A percentile compares a stretch with the other conserved stretches of the same genome.
Conservation (phyloP, 1,140 invertebrate species). For the Euura saliciscinereae region DNA sequence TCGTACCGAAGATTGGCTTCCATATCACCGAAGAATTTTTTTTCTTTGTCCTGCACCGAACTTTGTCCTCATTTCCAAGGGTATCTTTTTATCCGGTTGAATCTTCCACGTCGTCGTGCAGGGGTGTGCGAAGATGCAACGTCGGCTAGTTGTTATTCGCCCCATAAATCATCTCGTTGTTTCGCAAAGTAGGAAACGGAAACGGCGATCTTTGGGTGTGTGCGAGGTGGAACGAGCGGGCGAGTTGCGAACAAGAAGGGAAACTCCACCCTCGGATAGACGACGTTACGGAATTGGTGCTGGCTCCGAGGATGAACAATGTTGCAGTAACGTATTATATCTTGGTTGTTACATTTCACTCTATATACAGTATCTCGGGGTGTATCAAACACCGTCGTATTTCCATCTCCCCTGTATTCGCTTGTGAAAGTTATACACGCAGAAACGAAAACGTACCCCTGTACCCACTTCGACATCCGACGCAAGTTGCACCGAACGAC, state of each 20-base stretch:
- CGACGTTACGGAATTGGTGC: background rate
- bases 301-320: background rate
- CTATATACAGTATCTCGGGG: too few relatives aligned
- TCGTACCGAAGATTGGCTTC: background rate
- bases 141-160: background rate
- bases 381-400: too few relatives aligned
- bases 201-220: background rate
- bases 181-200: background rate
- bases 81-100: constrained; percentile 5
- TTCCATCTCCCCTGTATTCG: background rate
- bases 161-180: background rate
- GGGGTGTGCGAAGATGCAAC: background rate
- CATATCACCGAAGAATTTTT: background rate
- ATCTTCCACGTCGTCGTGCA: background rate
- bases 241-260: background rate
- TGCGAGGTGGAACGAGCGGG: too few relatives aligned
- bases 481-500: background rate
- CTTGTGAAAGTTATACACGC: background rate
- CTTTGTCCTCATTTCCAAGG: background rate
- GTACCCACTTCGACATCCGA: background rate
- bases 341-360: too few relatives aligned
- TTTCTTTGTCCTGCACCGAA: background rate
- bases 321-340: background rate
- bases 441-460: background rate
- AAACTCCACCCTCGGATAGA: background rate